Conservation (phyloP, 2,888 invertebrate genomes). For the Lydus trimaculatus region DNA sequence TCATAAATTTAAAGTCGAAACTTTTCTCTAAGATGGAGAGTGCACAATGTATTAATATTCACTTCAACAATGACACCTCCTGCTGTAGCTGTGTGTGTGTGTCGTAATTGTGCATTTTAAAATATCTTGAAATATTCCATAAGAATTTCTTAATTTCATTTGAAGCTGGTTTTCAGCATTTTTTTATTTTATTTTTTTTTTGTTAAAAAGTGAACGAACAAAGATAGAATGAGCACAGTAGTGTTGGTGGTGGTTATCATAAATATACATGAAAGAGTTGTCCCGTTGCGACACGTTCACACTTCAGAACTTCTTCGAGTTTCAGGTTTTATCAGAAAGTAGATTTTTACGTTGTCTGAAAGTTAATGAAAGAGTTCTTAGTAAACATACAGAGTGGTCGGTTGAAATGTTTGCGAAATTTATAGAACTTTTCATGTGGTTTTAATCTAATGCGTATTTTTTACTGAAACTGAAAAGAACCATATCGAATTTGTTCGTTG, state of each 20-base stretch:
- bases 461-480: too few relatives aligned
- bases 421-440: constrained; percentile 41
- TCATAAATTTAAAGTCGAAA: constrained; percentile 33
- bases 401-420: constrained; percentile 46
- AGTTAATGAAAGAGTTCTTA: constrained; percentile 53
- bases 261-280: constrained; percentile 39
- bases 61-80: constrained; percentile 38
- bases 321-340: constrained; percentile 49
- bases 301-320: constrained; percentile 48
- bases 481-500: neutral
- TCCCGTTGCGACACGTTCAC: constrained; percentile 48
- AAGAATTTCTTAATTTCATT: constrained; percentile 27
- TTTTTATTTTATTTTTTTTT: neutral
- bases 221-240: constrained; percentile 17
- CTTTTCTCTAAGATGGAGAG: constrained; percentile 24
- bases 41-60: constrained; percentile 35
- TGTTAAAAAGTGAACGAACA: neutral
- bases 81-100: constrained; percentile 26
- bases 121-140: constrained; percentile 30
- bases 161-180: constrained; percentile 9
- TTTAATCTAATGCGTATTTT: constrained; percentile 28
- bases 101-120: constrained; percentile 34
- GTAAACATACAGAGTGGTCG: constrained; percentile 39
- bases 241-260: constrained; percentile 28
- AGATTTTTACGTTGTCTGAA: constrained; percentile 52